Conservation (phyloP, 2,888 invertebrate species). For the Lamellibrachia satsuma region DNA sequence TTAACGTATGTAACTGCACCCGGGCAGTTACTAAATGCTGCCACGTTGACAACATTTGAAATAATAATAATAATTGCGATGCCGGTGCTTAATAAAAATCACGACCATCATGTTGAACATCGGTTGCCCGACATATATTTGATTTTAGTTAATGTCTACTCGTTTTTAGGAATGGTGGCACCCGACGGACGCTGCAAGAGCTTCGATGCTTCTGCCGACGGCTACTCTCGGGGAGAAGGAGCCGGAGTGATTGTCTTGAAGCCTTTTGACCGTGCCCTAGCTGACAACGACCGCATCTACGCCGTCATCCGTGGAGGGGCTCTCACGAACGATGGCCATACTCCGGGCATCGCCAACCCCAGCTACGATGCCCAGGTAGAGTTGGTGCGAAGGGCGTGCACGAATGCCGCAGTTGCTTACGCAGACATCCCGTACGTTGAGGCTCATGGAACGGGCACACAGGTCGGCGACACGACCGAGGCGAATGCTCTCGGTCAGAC, state of each 20-base stretch:
- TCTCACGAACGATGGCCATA: constrained; percentile 59
- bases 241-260: constrained; percentile 59
- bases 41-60: too few relatives aligned
- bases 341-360: constrained; percentile 52
- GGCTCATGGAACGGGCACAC: too few relatives aligned
- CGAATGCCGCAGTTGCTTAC: too few relatives aligned
- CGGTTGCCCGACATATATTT: background rate
- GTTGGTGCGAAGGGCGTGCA: background rate
- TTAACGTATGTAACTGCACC: too few relatives aligned
- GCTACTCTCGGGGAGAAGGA: constrained; percentile 63
- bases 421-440: too few relatives aligned
- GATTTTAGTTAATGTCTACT: background rate
- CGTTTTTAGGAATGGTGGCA: constrained; percentile 51
- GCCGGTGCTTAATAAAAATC: too few relatives aligned
- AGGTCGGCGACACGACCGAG: constrained; percentile 60
- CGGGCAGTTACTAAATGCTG: too few relatives aligned
- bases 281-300: constrained; percentile 42
- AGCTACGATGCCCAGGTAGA: constrained; percentile 37
- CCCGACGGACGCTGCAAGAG: constrained; percentile 56
- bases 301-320: constrained; percentile 49
- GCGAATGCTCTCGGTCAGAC: constrained; percentile 43
- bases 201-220: constrained; percentile 60
- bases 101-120: too few relatives aligned
- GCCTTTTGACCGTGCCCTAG: constrained; percentile 37
- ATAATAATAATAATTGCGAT: too few relatives aligned